phyloP scores from a whole-genome alignment of 2,888 invertebrate species.

The Criorhina ranunculi region DNA sequence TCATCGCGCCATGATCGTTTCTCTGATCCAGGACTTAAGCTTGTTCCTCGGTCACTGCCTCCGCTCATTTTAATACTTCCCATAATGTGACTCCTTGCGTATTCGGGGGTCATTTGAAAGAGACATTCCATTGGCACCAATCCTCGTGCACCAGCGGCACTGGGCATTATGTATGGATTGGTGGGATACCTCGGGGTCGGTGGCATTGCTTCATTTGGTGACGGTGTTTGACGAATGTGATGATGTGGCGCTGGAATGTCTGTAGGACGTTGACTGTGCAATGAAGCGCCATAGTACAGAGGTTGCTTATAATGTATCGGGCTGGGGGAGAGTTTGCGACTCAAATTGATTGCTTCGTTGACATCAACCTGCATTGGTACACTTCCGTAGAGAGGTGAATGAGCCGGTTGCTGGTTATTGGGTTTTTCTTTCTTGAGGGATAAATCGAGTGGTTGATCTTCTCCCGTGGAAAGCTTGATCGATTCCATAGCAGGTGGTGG shows the following conservation, averaged over 20 bases:
- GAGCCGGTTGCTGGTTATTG: slow-evolving; percentile 80
- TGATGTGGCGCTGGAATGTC: slow-evolving; percentile 79
- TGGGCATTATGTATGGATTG: slow-evolving; percentile 84
- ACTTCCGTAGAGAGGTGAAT: slow-evolving; percentile 87
- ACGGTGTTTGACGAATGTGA: slow-evolving; percentile 78
- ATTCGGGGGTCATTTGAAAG: slow-evolving; percentile 86
- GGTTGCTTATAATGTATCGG: slow-evolving; percentile 81
- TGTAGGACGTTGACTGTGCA: slow-evolving; percentile 86
- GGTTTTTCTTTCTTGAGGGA: slow-evolving; percentile 91
- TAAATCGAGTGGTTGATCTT: slow-evolving; percentile 95
- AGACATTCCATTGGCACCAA: slow-evolving; percentile 89
- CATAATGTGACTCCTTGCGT: slow-evolving; percentile 87
- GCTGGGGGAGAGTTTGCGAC: slow-evolving; percentile 87
- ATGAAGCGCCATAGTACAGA: slow-evolving; percentile 79
- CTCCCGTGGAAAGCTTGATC: slow-evolving; percentile 68
- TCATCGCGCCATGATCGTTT: slow-evolving; percentile 87
- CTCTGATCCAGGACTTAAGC: slow-evolving; percentile 88
- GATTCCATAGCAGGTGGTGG: slow-evolving; percentile 51
- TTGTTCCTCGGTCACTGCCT: slow-evolving; percentile 84
- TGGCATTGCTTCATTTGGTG: slow-evolving; percentile 79
- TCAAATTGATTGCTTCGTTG: slow-evolving; percentile 91
- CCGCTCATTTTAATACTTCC: slow-evolving; percentile 85
- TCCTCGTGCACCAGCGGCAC: slow-evolving; percentile 82
- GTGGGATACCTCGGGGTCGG: slow-evolving; percentile 75
- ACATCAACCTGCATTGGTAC: slow-evolving; percentile 86